These are phyloP conservation scores for Rugalucina vietnamica DNA, from an alignment of 2,888 invertebrate genomes.

Conservation along the genomic window DNA sequence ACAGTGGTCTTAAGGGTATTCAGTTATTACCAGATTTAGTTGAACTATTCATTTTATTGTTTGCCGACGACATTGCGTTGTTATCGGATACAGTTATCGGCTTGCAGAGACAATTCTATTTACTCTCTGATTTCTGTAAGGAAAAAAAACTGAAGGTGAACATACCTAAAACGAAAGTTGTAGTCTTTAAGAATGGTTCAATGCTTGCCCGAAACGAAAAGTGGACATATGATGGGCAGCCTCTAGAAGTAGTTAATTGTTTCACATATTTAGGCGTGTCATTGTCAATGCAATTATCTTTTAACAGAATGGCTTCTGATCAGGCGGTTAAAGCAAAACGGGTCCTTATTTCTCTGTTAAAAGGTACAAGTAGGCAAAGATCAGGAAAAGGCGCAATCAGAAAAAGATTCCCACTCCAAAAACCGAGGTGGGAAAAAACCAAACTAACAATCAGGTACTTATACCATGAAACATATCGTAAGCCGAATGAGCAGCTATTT, in stretches of 20 bases:
- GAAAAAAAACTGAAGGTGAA: constrained; percentile 36
- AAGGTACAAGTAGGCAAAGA: too few species aligned
- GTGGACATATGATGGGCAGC: constrained; percentile 27
- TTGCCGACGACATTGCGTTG: constrained; percentile 54
- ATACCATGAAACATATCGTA: too few species aligned
- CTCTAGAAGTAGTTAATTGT: constrained; percentile 23
- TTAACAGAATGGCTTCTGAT: constrained; percentile 15
- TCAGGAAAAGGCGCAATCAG: too few species aligned
- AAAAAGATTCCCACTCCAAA: too few species aligned
- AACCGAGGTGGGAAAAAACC: too few species aligned
- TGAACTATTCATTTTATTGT: constrained; percentile 35
- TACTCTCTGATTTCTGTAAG: constrained; percentile 34
- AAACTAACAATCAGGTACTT: too few species aligned
- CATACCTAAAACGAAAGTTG: constrained; percentile 39
- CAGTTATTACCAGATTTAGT: constrained; percentile 27
- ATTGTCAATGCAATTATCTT: constrained; percentile 29
- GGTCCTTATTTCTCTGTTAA: constrained; percentile 4
- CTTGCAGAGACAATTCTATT: constrained; percentile 39
- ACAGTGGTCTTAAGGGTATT: constrained; percentile 17
- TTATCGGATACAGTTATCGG: constrained; percentile 41
- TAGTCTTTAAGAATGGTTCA: constrained; percentile 45
- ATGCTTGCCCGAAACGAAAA: constrained; percentile 34
- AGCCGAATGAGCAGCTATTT: too few species aligned
- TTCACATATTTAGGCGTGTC: constrained; percentile 41
- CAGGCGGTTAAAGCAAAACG: constrained; percentile 17